Base-by-base conservation (phyloP, 2,797 vertebrate genomes). In the Megaceryle alcyon region DNA sequence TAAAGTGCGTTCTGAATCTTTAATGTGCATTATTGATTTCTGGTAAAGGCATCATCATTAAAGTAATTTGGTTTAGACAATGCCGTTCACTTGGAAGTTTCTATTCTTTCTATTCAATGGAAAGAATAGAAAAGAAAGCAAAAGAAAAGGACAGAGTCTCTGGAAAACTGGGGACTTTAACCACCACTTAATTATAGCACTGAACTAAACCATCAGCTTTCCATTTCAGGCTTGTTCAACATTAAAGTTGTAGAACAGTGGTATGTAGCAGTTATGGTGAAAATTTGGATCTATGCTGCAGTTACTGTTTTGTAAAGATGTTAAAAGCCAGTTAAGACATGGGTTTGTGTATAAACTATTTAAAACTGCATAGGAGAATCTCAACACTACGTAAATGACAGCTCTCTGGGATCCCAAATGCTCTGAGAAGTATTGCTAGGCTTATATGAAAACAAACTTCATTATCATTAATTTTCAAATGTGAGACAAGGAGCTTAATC, bases 401-500 rank as follows among this genome's bases (percentile, higher is more conserved):
- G 15, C 61, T 29, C 14, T 93, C 25, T 69, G 63, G 35, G 73
- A 37, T 85, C 61, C 65, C 65, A 87, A 76, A 81, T 53, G 44
- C 46, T 89, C 82, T 72, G 37, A 80, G 71, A 68, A 75, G 25
- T 86, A 83, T n/a, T 48, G 28, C 63, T 72, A 48, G 46, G 46
- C 29, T 88, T 84, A 83, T 70, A 54, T 59, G 76, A 78, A 92
- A 93, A 49, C 41, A 72, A 86, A 76, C 43, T 66, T 93, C 59
- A 77, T 95, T 94, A 88, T 84, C 39, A 82, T 93, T 90, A 82
- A 76, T 96, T 95, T 92, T 90, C 79, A 90, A 44, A 72, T 61
- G 54, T 73, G 75, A 90, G 59, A 80, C 77, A 86, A 23, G 35
- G 70, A 92, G 72, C 86, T 89, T 95, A 95, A 96, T 92, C 87